Evolutionary conservation across 2,797 vertebrate species (phyloP).

Genomic region (Amazona finschi): DNA sequence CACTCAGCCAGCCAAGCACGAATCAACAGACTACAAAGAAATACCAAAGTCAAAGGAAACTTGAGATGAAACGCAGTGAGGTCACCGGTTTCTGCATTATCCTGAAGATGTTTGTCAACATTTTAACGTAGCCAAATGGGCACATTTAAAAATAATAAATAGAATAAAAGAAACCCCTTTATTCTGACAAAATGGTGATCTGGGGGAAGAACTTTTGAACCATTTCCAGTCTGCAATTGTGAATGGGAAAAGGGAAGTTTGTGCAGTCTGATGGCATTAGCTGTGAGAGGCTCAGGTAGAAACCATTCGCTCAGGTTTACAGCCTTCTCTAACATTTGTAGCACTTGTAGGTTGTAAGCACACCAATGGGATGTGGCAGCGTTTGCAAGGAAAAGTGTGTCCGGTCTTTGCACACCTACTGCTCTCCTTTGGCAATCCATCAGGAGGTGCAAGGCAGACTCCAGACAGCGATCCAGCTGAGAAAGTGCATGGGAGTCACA

Average conservation of each 20-base stretch:
- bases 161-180: background rate
- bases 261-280: accelerated
- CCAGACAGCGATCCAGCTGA: background rate
- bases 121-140: background rate
- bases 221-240: background rate
- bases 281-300: background rate
- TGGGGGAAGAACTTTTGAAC: background rate
- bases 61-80: background rate
- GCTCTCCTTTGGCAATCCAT: background rate
- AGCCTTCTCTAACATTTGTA: background rate
- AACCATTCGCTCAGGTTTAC: background rate
- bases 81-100: background rate
- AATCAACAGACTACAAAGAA: background rate
- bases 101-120: background rate
- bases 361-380: accelerated
- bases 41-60: conserved; percentile 1
- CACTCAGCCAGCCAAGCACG: background rate
- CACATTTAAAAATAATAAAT: background rate
- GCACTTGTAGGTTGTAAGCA: background rate
- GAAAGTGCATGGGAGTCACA: background rate
- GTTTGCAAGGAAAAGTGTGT: background rate
- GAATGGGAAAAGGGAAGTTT: accelerated
- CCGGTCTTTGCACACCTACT: background rate
- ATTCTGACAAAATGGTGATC: background rate
- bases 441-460: background rate